phyloP scores from a whole-genome alignment of 92 coral and sea anemone genomes.

The Phenganax marumi region DNA sequence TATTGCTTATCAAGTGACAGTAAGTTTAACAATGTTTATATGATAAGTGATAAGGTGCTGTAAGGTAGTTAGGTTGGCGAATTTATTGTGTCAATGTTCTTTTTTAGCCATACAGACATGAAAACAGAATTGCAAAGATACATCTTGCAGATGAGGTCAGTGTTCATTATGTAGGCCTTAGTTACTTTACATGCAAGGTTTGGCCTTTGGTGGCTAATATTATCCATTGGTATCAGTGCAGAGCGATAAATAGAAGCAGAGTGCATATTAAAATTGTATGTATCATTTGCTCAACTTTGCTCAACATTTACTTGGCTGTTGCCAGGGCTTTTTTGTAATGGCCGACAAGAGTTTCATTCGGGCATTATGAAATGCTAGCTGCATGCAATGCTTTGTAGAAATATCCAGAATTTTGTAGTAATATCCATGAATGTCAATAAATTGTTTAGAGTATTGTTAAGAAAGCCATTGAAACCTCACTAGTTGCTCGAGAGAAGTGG shows the following conservation, averaged over 20 bases:
- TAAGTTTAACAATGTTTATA: constrained; percentile 45
- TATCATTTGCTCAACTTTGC: too few relatives aligned
- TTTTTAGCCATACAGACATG: constrained; percentile 85
- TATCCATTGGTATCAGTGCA: background rate
- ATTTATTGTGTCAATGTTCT: background rate
- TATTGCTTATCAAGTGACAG: constrained; percentile 71
- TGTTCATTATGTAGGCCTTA: too few relatives aligned
- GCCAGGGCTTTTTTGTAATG: too few relatives aligned
- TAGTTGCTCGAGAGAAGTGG: constrained; percentile 89
- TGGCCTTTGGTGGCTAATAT: background rate
- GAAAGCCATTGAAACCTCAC: constrained; percentile 66
- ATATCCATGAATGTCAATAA: background rate
- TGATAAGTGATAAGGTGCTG: background rate
- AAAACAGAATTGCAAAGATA: constrained; percentile 75
- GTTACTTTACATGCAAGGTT: too few relatives aligned
- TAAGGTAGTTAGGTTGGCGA: background rate
- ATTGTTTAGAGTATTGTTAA: constrained; percentile 66
- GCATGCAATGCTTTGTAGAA: too few relatives aligned
- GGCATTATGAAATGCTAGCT: too few relatives aligned
- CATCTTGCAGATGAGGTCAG: constrained; percentile 89
- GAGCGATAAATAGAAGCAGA: too few relatives aligned
- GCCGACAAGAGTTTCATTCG: too few relatives aligned
- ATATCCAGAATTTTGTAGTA: too few relatives aligned
- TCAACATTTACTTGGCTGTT: too few relatives aligned
- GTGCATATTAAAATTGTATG: background rate